These are phyloP conservation scores for Eurois occulta DNA, from an alignment of 2,888 invertebrate genomes.

Conservation along the genomic window DNA sequence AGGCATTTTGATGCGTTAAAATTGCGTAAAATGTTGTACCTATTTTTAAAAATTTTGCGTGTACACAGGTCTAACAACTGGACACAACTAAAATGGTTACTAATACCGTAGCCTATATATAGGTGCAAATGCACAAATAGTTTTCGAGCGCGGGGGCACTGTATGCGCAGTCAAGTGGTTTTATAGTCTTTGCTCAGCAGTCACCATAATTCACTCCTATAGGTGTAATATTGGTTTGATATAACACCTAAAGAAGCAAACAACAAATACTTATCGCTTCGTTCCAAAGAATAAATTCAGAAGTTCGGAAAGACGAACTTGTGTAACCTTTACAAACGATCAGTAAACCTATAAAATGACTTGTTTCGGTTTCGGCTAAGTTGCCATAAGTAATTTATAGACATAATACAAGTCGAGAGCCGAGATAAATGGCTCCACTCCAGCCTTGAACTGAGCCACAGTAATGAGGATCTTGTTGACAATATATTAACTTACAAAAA, in stretches of 20 bases:
- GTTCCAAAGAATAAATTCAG: conserved; percentile 32
- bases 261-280: conserved; percentile 19
- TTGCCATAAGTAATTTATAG: conserved; percentile 81
- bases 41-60: no score
- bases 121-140: no score
- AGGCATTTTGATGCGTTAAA: no score
- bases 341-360: conserved; percentile 51
- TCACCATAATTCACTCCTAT: neutral
- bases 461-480: conserved; percentile 73
- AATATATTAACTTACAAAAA: conserved; percentile 64
- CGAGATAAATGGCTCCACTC: conserved; percentile 78
- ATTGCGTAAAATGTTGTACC: no score
- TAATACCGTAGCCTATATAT: no score
- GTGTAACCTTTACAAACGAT: conserved; percentile 50
- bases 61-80: no score
- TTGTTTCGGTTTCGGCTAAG: conserved; percentile 60
- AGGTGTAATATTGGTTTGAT: conserved; percentile 7
- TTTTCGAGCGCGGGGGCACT: no score
- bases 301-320: conserved; percentile 46
- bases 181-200: no score
- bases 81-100: no score
- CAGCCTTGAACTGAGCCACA: conserved; percentile 76
- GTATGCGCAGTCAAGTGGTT: no score
- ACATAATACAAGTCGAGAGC: conserved; percentile 77
- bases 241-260: conserved; percentile 3